These are phyloP conservation scores for Hippocampus mohnikei DNA, from an alignment of 2,113 vertebrate species.

Conservation along the genomic window DNA sequence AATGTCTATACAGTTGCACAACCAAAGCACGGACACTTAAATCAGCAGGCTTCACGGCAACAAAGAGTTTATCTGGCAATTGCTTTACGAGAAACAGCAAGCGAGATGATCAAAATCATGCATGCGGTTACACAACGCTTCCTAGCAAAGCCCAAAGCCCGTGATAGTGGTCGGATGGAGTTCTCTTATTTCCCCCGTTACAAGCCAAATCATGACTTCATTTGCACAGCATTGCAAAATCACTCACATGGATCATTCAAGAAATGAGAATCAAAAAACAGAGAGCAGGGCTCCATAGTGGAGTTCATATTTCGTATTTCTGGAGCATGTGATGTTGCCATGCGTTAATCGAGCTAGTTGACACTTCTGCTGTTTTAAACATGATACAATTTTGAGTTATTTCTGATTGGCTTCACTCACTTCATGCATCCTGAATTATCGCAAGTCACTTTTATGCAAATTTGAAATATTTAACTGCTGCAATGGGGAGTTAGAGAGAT, in stretches of 20 bases:
- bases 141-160: slow-evolving; percentile 36
- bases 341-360: background rate
- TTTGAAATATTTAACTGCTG: background rate
- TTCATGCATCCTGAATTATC: background rate
- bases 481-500: background rate
- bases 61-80: background rate
- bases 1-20: background rate
- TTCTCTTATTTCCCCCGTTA: background rate
- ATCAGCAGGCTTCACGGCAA: no score
- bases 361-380: slow-evolving; percentile 10
- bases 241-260: background rate
- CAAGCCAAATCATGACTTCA: slow-evolving; percentile 16
- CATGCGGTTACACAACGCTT: slow-evolving; percentile 40
- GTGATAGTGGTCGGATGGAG: background rate
- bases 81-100: background rate
- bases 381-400: no score
- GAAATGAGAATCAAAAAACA: background rate
- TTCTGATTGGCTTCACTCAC: slow-evolving; percentile 8
- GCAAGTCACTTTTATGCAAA: background rate
- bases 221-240: slow-evolving; percentile 17
- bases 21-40: background rate
- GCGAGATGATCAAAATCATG: slow-evolving; percentile 20
- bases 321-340: background rate
- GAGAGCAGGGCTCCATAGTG: background rate
- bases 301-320: slow-evolving; percentile 8